phyloP scores from a whole-genome alignment of 2,888 invertebrate species.

The Deroplatys truncata region DNA sequence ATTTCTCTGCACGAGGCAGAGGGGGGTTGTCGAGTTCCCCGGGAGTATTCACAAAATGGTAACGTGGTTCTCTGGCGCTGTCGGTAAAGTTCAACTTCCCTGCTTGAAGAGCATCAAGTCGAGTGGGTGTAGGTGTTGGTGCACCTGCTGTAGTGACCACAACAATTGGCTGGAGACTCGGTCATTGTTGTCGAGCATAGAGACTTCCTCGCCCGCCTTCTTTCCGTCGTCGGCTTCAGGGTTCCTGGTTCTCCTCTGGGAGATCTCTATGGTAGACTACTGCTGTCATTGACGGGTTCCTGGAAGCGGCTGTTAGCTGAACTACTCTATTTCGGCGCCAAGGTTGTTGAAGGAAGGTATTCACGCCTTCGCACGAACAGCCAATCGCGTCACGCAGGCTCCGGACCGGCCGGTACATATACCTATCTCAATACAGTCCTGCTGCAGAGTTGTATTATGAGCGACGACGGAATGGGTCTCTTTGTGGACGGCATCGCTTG shows the following conservation, averaged over 20 bases:
- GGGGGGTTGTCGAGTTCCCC: background rate
- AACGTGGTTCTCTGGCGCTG: background rate
- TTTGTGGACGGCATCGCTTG: conserved; percentile 22
- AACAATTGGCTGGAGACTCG: conserved; percentile 20
- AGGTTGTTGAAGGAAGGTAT: background rate
- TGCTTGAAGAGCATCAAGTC: background rate
- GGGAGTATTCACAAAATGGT: background rate
- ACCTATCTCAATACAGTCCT: background rate
- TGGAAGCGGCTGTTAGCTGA: background rate
- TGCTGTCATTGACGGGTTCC: conserved; percentile 28
- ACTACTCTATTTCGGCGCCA: background rate
- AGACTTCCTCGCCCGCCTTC: conserved; percentile 20
- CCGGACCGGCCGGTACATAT: background rate
- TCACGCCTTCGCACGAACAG: background rate
- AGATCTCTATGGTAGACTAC: conserved; percentile 31
- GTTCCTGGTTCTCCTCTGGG: conserved; percentile 30
- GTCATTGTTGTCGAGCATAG: conserved; percentile 8
- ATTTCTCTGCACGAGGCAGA: conserved; percentile 11
- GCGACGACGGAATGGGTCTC: background rate
- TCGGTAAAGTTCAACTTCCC: background rate
- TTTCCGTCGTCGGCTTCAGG: conserved; percentile 28
- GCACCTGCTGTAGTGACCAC: background rate
- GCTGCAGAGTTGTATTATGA: background rate
- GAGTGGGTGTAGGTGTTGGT: background rate
- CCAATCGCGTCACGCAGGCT: background rate